Percentiles rank a stretch among this genome's conserved stretches.
Conservation (phyloP, 2,888 invertebrate genomes). For the Spodoptera picta region DNA sequence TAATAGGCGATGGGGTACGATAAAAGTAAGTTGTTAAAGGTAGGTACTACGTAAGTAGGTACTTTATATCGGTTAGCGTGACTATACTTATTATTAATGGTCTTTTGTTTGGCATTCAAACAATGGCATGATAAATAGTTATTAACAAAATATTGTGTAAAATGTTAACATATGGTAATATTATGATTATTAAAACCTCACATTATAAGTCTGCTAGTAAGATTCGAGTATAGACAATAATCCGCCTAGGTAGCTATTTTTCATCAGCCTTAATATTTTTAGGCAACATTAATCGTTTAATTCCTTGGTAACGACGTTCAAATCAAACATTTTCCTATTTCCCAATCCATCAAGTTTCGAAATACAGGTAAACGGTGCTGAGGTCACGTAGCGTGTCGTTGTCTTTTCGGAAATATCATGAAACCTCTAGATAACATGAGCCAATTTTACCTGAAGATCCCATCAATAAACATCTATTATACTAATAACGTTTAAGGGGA, state of each 20-base stretch:
- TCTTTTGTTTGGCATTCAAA: not conserved
- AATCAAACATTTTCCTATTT: too few relatives aligned
- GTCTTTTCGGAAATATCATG: not conserved
- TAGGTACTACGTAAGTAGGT: too few relatives aligned
- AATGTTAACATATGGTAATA: not conserved
- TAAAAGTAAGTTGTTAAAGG: constrained; percentile 1
- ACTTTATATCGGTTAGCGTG: constrained; percentile 8
- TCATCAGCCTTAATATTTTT: too few relatives aligned
- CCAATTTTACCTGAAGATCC: constrained; percentile 15
- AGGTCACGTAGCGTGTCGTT: constrained; percentile 15
- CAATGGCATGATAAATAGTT: too few relatives aligned
- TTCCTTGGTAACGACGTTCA: too few relatives aligned
- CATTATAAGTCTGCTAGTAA: too few relatives aligned
- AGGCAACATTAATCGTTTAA: too few relatives aligned
- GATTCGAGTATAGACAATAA: too few relatives aligned
- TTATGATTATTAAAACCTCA: too few relatives aligned
- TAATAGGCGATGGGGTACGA: not conserved
- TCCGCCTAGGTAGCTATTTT: too few relatives aligned
- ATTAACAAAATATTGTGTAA: not conserved
- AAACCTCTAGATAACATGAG: constrained; percentile 20
- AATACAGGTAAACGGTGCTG: too few relatives aligned
- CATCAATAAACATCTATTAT: constrained; percentile 37
- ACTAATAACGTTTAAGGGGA: constrained; percentile 30
- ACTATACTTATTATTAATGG: constrained; percentile 2
- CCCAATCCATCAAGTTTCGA: too few relatives aligned